Base-by-base conservation (phyloP, 2,797 vertebrate genomes). In the Xenops minutus region DNA sequence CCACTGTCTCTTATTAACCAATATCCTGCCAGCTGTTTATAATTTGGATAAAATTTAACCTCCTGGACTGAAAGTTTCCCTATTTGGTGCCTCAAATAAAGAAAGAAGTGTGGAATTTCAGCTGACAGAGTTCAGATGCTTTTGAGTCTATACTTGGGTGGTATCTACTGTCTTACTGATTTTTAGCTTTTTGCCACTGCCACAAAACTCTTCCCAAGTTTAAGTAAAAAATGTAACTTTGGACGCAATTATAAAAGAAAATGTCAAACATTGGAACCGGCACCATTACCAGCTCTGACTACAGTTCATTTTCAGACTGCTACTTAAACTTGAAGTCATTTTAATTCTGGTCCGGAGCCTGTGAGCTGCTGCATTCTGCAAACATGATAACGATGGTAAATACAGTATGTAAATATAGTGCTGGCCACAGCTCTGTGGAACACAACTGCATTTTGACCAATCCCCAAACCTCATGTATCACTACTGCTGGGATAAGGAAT, bases 1-100 rank as follows among this genome's bases (percentile, higher is more conserved):
- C 72, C 37, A 49, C 39, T 83, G 87, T 62, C 76, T 92, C 85
- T 55, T 89, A 93, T 73, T 96, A 96, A 86, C 51, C 36, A 73
- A 75, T 73, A 94, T 86, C 75, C 88, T 91, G 69, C 32, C 82
- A 90, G 54, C 23, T 91, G 62, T 91, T 93, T 73, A 67, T 84
- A 94, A 93, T 92, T 41, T 88, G 79, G 69, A 88, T 84, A 86
- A 92, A 95, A 90, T 95, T 69, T 83, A 95, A 88, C 64, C 75
- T 85, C 2, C 1, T 66, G n/a, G 43, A 75, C 62, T 34, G n/a
- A 24, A 93, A 72, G 46, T 62, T 91, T 91, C 75, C 54, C 51
- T 88, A 58, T 79, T 72, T 72, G 64, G 68, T 81, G 75, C 75
- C 72, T 91, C 87, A 66, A 41, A 39, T 55, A 87, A 94, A 85